phyloP scores from a whole-genome alignment of 2,888 invertebrate genomes.

The Heliconius cydno region DNA sequence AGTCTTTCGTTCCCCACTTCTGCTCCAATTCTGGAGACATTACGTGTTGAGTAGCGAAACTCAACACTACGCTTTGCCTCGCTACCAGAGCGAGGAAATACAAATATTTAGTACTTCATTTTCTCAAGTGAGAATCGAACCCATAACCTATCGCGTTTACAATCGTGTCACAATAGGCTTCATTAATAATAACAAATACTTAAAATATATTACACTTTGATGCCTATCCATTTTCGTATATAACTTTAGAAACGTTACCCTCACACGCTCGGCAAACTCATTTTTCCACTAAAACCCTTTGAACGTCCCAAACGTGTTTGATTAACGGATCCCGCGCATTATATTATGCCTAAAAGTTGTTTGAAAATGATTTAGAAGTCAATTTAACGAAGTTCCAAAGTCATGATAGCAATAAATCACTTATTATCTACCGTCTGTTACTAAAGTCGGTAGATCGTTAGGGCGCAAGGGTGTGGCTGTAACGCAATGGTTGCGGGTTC shows the following conservation, averaged over 20 bases:
- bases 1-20: no score
- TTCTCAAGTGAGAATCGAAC: not conserved
- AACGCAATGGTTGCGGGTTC: no score
- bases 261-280: slow-evolving; percentile 8
- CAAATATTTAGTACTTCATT: not conserved
- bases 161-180: not conserved
- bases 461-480: no score
- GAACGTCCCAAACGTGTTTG: slow-evolving; percentile 39
- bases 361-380: slow-evolving; percentile 32
- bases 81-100: not conserved
- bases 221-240: not conserved
- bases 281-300: slow-evolving; percentile 39
- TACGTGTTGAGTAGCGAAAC: not conserved
- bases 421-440: not conserved
- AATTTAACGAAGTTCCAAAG: slow-evolving; percentile 26
- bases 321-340: slow-evolving; percentile 36
- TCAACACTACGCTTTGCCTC: not conserved
- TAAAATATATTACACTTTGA: not conserved
- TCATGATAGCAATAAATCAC: slow-evolving; percentile 11
- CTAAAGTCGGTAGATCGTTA: not conserved
- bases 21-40: not conserved
- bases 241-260: not conserved
- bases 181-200: not conserved
- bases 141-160: not conserved
- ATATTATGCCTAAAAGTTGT: slow-evolving; percentile 36